Conservation (phyloP, 2,888 invertebrate species). For the Thyatira batis region DNA sequence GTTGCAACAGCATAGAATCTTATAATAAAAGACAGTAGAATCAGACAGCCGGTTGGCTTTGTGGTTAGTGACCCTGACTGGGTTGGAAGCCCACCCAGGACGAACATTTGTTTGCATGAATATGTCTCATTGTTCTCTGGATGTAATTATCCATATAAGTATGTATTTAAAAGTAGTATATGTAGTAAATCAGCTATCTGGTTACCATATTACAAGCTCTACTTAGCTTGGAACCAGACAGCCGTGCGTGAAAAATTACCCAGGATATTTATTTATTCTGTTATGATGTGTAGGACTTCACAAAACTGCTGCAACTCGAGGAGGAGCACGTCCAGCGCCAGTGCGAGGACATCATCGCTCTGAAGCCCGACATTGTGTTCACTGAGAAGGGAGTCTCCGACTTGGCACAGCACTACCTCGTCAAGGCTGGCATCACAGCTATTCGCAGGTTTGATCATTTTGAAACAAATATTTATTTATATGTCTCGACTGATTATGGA, state of each 20-base stretch:
- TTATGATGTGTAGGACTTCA: slow-evolving; percentile 87
- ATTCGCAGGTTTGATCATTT: slow-evolving; percentile 78
- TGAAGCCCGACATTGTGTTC: slow-evolving; percentile 98
- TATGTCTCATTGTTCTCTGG: no score
- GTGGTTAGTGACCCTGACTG: no score
- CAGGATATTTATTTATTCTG: not conserved
- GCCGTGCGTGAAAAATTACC: not conserved
- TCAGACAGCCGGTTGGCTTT: no score
- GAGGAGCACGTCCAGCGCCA: slow-evolving; percentile 95
- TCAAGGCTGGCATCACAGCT: slow-evolving; percentile 91
- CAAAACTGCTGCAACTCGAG: slow-evolving; percentile 95
- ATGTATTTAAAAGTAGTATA: no score
- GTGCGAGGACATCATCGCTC: slow-evolving; percentile 95
- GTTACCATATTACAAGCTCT: no score
- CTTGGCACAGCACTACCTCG: slow-evolving; percentile 93
- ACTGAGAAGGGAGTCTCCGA: slow-evolving; percentile 99
- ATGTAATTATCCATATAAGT: no score
- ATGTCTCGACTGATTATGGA: not conserved
- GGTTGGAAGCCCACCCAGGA: no score
- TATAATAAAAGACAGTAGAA: no score
- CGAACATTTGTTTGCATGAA: no score
- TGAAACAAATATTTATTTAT: not conserved
- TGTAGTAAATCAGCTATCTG: no score
- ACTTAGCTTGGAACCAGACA: no score
- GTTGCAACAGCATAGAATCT: no score